These are phyloP conservation scores for Steinernema carpocapsae DNA, from an alignment of 2,888 invertebrate genomes.

Conservation along the genomic window DNA sequence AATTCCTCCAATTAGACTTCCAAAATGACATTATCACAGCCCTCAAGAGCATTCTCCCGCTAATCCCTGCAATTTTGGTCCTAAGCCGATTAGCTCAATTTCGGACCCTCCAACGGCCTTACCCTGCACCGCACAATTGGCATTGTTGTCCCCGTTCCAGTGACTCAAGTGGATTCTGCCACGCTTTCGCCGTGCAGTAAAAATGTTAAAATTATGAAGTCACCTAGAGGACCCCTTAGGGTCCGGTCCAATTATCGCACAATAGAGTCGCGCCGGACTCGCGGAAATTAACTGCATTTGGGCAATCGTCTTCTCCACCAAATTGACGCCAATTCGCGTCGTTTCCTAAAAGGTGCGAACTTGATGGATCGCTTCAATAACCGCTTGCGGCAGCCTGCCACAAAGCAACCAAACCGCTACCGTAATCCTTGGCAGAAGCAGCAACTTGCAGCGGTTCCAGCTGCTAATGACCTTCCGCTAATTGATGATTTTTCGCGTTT, in stretches of 20 bases:
- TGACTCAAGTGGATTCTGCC: too few relatives aligned
- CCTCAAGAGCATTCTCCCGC: background rate
- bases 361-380: constrained; percentile 15
- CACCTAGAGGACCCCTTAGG: constrained; percentile 3
- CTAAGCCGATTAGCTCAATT: constrained; percentile 21
- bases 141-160: background rate
- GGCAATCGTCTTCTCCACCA: constrained; percentile 1
- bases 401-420: background rate
- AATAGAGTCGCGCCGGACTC: background rate
- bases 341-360: constrained; percentile 15
- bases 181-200: too few relatives aligned
- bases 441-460: background rate
- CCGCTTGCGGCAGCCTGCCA: background rate
- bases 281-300: constrained; percentile 19
- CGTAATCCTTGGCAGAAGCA: background rate
- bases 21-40: background rate
- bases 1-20: background rate
- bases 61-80: constrained; percentile 12
- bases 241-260: constrained; percentile 1
- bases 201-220: too few relatives aligned
- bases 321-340: background rate
- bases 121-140: background rate
- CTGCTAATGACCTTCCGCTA: background rate
- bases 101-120: background rate
- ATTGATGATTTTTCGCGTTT: background rate